phyloP scores from a whole-genome alignment of 2,113 vertebrate species.

The Rattus rattus region DNA sequence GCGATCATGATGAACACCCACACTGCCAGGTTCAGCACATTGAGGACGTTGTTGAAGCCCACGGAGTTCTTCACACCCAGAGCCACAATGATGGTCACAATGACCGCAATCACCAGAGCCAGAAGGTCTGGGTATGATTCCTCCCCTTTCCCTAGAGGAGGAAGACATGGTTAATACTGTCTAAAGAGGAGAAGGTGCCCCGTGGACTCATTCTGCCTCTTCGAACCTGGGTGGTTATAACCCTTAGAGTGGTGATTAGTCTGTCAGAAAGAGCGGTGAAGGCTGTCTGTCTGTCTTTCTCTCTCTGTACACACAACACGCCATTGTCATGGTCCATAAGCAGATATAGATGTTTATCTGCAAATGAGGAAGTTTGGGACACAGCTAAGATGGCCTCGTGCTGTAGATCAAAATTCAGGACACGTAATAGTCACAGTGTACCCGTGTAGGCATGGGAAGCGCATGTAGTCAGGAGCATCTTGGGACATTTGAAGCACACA shows the following conservation, averaged over 20 bases:
- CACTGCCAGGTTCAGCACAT: conserved; percentile 94
- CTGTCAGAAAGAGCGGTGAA: too few relatives aligned
- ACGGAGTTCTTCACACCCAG: conserved; percentile 97
- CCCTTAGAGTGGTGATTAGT: background rate
- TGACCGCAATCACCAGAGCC: conserved; percentile 93
- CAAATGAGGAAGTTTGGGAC: background rate
- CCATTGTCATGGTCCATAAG: too few relatives aligned
- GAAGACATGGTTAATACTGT: background rate
- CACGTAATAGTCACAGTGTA: background rate
- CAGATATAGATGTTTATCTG: background rate
- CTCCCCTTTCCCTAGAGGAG: conserved; percentile 93
- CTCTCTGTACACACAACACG: background rate
- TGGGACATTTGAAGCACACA: background rate
- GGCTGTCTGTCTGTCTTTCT: background rate
- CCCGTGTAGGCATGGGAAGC: background rate
- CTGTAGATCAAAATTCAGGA: background rate
- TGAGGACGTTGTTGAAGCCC: conserved; percentile 96
- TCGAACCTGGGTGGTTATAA: background rate
- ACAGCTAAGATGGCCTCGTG: background rate
- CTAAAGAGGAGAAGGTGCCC: background rate
- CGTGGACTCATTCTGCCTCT: too few relatives aligned
- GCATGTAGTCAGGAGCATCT: background rate
- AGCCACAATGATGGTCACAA: conserved; percentile 93
- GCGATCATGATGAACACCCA: conserved; percentile 97
- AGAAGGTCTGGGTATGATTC: conserved; percentile 96